Evolutionary conservation across 53 echinoderm and acorn worm species (phyloP), one percentile per base, ranked within the genome.

Genomic region (Echinometra lucunter): DNA sequence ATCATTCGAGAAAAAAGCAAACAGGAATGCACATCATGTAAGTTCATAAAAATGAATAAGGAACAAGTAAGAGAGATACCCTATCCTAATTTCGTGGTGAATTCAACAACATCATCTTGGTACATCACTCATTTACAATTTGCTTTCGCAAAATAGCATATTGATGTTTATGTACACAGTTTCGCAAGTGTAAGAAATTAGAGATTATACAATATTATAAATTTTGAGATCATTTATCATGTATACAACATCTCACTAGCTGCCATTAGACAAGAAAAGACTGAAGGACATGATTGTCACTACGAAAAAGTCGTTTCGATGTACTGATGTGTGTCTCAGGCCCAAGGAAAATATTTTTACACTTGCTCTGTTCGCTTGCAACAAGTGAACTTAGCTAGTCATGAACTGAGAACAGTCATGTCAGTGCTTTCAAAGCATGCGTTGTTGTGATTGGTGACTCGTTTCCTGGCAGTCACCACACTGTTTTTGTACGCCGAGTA

Each of bases 401-500:
- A 89, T 58, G 89, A 89, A 89, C 60, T 89, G 13, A 89, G 38
- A 60, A 89, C 89, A 37, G 94, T 94, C 82, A 94, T 82, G 25
- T 94, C 94, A 4, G 94, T 94, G 85, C 94, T 94, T 83, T 94
- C 94, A n/a, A 83, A 94, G 81, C 80, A 78, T 74, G 78, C 80
- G 66, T 47, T 83, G 66, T 82, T 82, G 18, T 92, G 92, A 27
- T 92, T 92, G 66, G 82, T 94, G 16, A 83, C 66, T 21, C 94
- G 82, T 60, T 94, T 94, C 57, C 85, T 57, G 18, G 66, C 85
- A 66, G 94, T 94, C 8, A 94, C 94, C 63, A 94, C 94, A 28
- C 94, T 94, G 45, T 94, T 94, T 45, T 94, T 94, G 85, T 94
- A 83, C 42, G 94, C 94, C 16, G 94, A 94, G 85, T 94, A 94